phyloP scores from a whole-genome alignment of 2,888 invertebrate species.

The Clepsis dumicolana region DNA sequence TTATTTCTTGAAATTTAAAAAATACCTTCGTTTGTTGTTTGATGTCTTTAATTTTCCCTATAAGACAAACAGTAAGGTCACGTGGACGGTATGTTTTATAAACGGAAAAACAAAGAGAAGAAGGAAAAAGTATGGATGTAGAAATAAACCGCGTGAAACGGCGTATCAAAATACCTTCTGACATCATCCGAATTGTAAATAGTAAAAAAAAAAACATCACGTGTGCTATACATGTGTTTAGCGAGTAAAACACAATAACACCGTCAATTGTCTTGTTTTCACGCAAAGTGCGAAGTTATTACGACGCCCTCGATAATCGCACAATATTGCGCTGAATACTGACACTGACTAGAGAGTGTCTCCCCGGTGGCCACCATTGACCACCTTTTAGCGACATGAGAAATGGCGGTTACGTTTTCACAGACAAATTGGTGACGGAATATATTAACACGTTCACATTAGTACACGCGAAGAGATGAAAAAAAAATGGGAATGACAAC shows the following conservation, averaged over 20 bases:
- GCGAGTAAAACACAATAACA: not conserved
- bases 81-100: too few species aligned
- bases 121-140: too few species aligned
- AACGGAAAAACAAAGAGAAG: too few species aligned
- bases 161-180: not conserved
- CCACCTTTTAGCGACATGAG: conserved; percentile 24
- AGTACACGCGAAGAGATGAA: not conserved
- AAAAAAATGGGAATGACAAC: not conserved
- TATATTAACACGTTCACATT: conserved; percentile 17
- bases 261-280: conserved; percentile 9
- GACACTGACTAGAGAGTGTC: conserved; percentile 20
- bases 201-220: not conserved
- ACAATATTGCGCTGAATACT: too few species aligned
- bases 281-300: conserved; percentile 11
- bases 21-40: too few species aligned
- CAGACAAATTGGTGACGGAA: conserved; percentile 25
- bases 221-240: not conserved
- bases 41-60: too few species aligned
- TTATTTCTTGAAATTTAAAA: too few species aligned
- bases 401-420: conserved; percentile 34
- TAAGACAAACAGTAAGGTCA: too few species aligned
- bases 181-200: not conserved
- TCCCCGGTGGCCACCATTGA: conserved; percentile 17
- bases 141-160: not conserved
- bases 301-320: conserved; percentile 13